Evolutionary conservation across 2,888 invertebrate genomes (phyloP).

Genomic region (Caenorhabditis zanzibari): DNA sequence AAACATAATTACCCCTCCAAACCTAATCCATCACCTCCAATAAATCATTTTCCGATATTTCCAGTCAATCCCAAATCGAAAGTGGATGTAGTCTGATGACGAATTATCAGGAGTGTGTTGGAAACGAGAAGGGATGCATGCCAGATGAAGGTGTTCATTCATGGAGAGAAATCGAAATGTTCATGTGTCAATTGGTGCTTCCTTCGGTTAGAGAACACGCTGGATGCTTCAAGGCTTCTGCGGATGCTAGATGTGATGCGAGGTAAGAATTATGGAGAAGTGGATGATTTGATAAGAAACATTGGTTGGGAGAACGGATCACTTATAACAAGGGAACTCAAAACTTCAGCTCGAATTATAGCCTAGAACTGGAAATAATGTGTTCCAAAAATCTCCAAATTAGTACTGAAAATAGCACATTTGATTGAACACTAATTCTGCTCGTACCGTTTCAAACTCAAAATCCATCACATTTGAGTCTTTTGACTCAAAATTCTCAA

Average conservation of each 20-base stretch:
- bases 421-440: too few relatives aligned
- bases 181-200: slow-evolving; percentile 80
- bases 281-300: too few relatives aligned
- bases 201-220: slow-evolving; percentile 79
- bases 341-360: too few relatives aligned
- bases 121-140: slow-evolving; percentile 70
- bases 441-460: too few relatives aligned
- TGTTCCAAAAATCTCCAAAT: too few relatives aligned
- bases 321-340: too few relatives aligned
- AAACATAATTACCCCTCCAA: not conserved
- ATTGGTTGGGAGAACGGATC: too few relatives aligned
- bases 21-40: slow-evolving; percentile 22
- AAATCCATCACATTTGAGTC: too few relatives aligned
- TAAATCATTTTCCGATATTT: slow-evolving; percentile 26
- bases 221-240: slow-evolving; percentile 74
- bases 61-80: slow-evolving; percentile 71
- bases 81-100: slow-evolving; percentile 73
- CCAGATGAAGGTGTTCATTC: slow-evolving; percentile 71
- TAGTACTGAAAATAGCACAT: too few relatives aligned
- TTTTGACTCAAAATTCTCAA: too few relatives aligned
- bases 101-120: slow-evolving; percentile 74
- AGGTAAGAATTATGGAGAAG: slow-evolving; percentile 36
- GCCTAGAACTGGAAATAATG: too few relatives aligned
- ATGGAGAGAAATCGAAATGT: slow-evolving; percentile 78
- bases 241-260: slow-evolving; percentile 60